Evolutionary conservation across 2,797 vertebrate species (phyloP), one percentile per base, ranked within the genome.

Genomic region (Anolis apletophallus): DNA sequence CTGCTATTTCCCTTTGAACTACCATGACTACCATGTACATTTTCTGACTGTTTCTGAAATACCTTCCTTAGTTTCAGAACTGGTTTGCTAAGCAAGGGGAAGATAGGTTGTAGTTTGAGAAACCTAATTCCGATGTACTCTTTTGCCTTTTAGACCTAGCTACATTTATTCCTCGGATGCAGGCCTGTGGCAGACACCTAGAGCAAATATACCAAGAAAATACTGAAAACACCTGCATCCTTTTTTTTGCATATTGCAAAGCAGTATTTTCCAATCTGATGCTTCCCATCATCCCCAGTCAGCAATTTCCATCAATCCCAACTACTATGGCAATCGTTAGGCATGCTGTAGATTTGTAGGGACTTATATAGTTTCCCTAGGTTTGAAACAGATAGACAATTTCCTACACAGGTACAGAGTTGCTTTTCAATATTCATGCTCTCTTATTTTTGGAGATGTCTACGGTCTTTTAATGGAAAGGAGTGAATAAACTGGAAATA

Each of bases 401-500:
- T 88, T 91, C 78, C 86, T 79, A 88, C 82, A 93, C 84, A 88
- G 92, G 92, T 90, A 93, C 93, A 93, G 88, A 94, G 23, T 91
- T 93, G 92, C 86, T 32, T 94, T 92, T 94, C 92, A 94, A 89
- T 94, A 95, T 94, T 95, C 91, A 93, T 94, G 90, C 90, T 90
- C 87, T 93, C 86, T 88, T 83, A 86, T 88, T 92, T 94, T 72
- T 93, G 90, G 90, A 91, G 89, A 93, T 93, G 93, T 76, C 80
- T 91, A 75, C 90, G 85, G 90, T 75, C 91, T 92, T 94, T 74
- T 74, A 88, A 93, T 92, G 91, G 75, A 91, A 93, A 89, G 74
- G 69, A 36, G 14, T 93, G 73, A 93, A 94, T 87, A 88, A 94
- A 97, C 97, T 97, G 96, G 96, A 97, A 98, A 97, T 98, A 98